phyloP scores from a whole-genome alignment of 2,797 vertebrate genomes.

The Poecilia wingei region DNA sequence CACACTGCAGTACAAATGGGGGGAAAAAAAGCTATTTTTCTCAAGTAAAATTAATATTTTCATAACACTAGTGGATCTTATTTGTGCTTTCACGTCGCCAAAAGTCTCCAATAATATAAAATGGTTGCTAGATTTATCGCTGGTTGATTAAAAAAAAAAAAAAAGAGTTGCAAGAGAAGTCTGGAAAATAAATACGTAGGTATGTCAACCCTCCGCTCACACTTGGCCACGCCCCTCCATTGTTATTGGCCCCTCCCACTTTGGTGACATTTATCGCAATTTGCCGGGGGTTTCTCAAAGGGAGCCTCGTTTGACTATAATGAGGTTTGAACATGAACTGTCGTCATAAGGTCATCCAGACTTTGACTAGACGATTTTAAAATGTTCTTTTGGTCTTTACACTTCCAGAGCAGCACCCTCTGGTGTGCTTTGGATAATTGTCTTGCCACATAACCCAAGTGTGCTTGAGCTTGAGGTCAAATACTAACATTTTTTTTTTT shows the following conservation, averaged over 20 bases:
- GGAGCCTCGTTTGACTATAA: not conserved
- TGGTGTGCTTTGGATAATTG: not conserved
- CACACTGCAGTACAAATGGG: not conserved
- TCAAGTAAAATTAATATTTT: not conserved
- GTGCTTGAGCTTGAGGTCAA: not conserved
- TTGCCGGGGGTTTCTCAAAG: not conserved
- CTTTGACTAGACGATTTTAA: not conserved
- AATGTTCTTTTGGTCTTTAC: not conserved
- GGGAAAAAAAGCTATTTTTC: not conserved
- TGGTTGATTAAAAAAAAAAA: no score
- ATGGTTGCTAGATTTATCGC: no score
- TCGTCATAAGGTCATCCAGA: not conserved
- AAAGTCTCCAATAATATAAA: no score
- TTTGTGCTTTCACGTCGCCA: no score
- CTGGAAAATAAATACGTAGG: no score
- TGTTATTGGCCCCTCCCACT: no score
- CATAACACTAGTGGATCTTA: not conserved
- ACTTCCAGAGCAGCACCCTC: not conserved
- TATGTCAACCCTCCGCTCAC: no score
- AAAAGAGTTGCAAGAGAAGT: no score
- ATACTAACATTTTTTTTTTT: not conserved
- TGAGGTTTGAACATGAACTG: not conserved
- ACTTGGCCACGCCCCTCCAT: no score
- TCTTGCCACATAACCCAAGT: not conserved
- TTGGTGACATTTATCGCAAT: not conserved